phyloP scores from a whole-genome alignment of 2,113 vertebrate genomes.

The Beaufortia kweichowensis region DNA sequence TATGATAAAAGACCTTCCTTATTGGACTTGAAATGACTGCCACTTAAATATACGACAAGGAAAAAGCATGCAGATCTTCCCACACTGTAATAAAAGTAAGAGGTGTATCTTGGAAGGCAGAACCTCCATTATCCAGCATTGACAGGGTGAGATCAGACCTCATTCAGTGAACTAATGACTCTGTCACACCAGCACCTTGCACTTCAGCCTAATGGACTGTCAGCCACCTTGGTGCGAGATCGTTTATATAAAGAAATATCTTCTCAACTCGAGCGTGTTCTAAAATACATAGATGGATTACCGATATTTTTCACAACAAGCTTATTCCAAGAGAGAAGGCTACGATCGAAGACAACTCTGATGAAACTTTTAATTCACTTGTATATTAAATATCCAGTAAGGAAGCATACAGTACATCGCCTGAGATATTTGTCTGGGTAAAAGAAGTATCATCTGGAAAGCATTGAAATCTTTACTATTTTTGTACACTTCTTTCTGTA shows the following conservation, averaged over 20 bases:
- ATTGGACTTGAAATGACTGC: conserved; percentile 16
- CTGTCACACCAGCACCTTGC: conserved; percentile 23
- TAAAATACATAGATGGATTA: conserved; percentile 47
- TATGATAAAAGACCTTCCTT: conserved; percentile 6
- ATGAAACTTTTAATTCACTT: background rate
- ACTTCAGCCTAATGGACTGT: conserved; percentile 23
- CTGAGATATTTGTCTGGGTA: too few relatives aligned
- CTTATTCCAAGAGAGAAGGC: conserved; percentile 1
- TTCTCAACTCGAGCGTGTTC: conserved; percentile 53
- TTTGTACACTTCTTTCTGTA: background rate
- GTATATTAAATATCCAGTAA: too few relatives aligned
- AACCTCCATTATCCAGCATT: conserved; percentile 59
- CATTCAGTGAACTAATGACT: conserved; percentile 56
- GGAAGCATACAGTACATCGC: too few relatives aligned
- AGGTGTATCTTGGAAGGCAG: conserved; percentile 47
- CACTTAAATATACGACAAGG: conserved; percentile 9
- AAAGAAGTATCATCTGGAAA: background rate
- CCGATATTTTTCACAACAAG: conserved; percentile 12
- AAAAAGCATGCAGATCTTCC: conserved; percentile 13
- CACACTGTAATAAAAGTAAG: conserved; percentile 32
- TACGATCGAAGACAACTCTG: background rate
- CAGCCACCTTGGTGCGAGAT: conserved; percentile 59
- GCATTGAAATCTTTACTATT: background rate
- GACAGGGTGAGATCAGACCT: conserved; percentile 49
- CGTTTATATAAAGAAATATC: conserved; percentile 61